Evolutionary conservation across 2,888 invertebrate genomes (phyloP), one percentile per base, ranked within the genome.

Genomic region (Ceramica pisi): DNA sequence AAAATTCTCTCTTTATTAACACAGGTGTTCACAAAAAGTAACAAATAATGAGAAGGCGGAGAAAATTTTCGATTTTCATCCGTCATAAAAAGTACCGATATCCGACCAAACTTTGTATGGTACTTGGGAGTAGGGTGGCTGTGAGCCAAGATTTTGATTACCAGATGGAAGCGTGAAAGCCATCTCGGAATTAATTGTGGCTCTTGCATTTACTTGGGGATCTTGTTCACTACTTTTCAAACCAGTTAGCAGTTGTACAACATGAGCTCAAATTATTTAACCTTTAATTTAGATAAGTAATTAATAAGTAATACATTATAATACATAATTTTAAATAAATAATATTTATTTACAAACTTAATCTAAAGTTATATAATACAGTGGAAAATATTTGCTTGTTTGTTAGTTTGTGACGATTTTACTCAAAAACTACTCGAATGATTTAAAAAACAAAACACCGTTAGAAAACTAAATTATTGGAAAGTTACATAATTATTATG

Each of bases 1-100:
- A 50, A 56, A 79, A 48, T 51, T 38, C 46, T 38, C 8, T n/a
- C 35, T 67, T 71, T 80, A 78, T 80, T 68, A 67, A 53, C 75
- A 3, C 12, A 35, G 64, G 14, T 64, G 26, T 48, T 55, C 57
- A 53, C 48, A 50, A 55, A 38, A 75, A 65, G 65, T 57, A 26
- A 19, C 44, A n/a, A 41, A 68, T 65, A 44, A 75, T 75, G 53
- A 67, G 41, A 31, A 50, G 12, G 48, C 50, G 26, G 44, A 51
- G 41, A 38, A 35, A 56, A 50, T 35, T 44, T 56, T 68, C 26
- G 4, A 50, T 65, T 65, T 64, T 65, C 61, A 56, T 38, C n/a
- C 19, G 64, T 61, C 61, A 21, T 67, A 80, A 75, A 78, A 74
- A 67, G 21, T 35, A 4, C 38, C 56, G 62, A 64, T 41, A 78